phyloP scores from a whole-genome alignment of 2,113 vertebrate species.

The Phrynosoma platyrhinos region DNA sequence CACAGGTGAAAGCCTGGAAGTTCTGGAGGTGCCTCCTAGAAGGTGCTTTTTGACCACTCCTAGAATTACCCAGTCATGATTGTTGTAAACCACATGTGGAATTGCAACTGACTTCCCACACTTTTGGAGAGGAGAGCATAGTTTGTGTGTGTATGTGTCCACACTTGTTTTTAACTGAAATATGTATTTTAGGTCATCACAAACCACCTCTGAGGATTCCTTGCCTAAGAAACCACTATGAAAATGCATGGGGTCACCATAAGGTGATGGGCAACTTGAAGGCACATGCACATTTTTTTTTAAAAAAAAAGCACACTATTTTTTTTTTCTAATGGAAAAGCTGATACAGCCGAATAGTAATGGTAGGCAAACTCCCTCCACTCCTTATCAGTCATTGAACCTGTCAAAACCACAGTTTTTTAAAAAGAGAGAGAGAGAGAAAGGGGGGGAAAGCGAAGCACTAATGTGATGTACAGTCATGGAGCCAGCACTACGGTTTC shows the following conservation, averaged over 20 bases:
- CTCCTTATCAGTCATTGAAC: not conserved
- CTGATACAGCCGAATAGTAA: not conserved
- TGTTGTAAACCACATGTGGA: not conserved
- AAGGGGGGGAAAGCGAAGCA: not conserved
- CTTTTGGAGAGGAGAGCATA: not conserved
- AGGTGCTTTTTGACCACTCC: not conserved
- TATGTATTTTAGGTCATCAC: too few relatives aligned
- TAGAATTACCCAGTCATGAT: not conserved
- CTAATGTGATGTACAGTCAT: not conserved
- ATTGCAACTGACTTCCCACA: not conserved
- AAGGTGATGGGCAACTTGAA: too few relatives aligned
- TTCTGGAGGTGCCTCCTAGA: not conserved
- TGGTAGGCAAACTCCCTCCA: not conserved
- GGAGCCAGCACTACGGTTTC: not conserved
- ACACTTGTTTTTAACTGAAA: not conserved
- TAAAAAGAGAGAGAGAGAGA: not conserved
- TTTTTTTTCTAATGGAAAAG: not conserved
- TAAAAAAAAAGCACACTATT: not conserved
- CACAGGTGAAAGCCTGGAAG: not conserved
- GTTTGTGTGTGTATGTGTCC: not conserved
- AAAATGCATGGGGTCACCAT: too few relatives aligned
- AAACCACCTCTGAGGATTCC: too few relatives aligned
- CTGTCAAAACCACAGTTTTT: not conserved
- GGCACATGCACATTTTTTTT: not conserved
- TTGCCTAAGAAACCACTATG: too few relatives aligned